Conservation (phyloP, 2,797 vertebrate genomes). For the Acipenser ruthenus region DNA sequence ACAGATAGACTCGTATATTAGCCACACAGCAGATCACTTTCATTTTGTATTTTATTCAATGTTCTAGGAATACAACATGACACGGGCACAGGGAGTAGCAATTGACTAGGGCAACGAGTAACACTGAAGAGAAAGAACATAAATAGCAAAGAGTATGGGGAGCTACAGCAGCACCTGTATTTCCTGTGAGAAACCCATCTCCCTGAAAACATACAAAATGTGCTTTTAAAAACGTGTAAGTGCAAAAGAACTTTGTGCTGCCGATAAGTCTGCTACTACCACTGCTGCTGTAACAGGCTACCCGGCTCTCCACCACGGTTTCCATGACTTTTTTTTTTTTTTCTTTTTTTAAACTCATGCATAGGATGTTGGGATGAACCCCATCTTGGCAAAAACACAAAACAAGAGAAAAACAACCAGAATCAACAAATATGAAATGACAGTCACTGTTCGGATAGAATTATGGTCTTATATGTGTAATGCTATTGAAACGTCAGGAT, state of each 20-base stretch:
- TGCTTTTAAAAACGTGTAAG: not conserved
- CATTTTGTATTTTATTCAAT: too few species aligned
- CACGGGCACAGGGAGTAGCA: too few species aligned
- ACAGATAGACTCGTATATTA: too few species aligned
- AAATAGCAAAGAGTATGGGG: not conserved
- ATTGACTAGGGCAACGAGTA: too few species aligned
- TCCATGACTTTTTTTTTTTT: not conserved
- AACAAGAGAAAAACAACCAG: not conserved
- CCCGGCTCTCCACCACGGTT: not conserved
- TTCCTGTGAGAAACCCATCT: not conserved
- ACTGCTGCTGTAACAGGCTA: too few species aligned
- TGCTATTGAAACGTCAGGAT: too few species aligned
- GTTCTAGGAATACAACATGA: too few species aligned
- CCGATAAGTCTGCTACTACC: too few species aligned
- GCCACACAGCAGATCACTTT: too few species aligned
- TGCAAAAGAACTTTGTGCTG: not conserved
- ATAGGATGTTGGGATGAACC: not conserved
- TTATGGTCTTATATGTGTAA: too few species aligned
- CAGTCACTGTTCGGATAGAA: too few species aligned
- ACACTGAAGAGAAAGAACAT: too few species aligned
- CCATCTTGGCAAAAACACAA: not conserved
- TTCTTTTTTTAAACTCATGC: not conserved
- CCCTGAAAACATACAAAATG: not conserved
- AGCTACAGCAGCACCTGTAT: not conserved
- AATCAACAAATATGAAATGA: not conserved